phyloP scores from a whole-genome alignment of 2,113 vertebrate species.

The Lampris megalopsis region DNA sequence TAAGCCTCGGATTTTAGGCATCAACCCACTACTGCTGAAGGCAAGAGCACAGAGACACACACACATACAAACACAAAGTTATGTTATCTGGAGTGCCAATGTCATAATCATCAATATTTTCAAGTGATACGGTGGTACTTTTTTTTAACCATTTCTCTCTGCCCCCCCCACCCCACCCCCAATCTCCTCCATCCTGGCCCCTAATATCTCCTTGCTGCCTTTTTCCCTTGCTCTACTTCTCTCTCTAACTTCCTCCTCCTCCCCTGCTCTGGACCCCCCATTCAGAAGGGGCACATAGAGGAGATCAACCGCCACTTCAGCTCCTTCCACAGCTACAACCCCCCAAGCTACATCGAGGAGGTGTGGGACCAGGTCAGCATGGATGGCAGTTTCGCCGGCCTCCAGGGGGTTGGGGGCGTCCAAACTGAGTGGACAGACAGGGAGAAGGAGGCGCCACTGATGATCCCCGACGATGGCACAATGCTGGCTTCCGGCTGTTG shows the following conservation, averaged over 20 bases:
- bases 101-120: too few relatives aligned
- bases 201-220: background rate
- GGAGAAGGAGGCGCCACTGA: background rate
- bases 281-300: slow-evolving; percentile 79
- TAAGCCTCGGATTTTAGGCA: slow-evolving; percentile 78
- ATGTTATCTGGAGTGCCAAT: too few relatives aligned
- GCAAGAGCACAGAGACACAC: slow-evolving; percentile 39
- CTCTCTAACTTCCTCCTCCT: background rate
- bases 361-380: slow-evolving; percentile 67
- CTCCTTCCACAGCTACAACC: slow-evolving; percentile 75
- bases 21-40: slow-evolving; percentile 79
- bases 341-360: slow-evolving; percentile 70
- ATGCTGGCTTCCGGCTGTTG: background rate
- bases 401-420: background rate
- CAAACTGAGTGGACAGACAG: rapidly evolving
- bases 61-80: background rate
- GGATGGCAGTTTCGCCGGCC: slow-evolving; percentile 29
- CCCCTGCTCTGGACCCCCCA: background rate
- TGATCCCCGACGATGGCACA: background rate
- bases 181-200: background rate
- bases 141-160: background rate
- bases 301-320: slow-evolving; percentile 80
- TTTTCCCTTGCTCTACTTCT: background rate
- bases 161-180: background rate
- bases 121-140: too few relatives aligned